Conservation (phyloP, 2,797 vertebrate genomes). For the Crax fasciolata region DNA sequence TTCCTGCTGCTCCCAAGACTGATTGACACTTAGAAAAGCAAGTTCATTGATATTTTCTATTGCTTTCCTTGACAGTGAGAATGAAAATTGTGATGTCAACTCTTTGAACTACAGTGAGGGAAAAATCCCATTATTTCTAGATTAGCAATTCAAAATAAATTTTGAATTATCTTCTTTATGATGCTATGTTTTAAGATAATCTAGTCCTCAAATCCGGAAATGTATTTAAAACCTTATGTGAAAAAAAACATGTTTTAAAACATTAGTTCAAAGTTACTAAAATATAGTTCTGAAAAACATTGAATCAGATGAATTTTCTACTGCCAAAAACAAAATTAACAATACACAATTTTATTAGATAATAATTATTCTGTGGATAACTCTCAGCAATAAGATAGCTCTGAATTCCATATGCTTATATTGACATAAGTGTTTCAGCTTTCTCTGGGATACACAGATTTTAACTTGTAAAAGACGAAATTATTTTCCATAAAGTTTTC, state of each 20-base stretch:
- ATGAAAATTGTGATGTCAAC: constrained; percentile 32
- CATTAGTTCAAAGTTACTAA: background rate
- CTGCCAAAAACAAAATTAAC: background rate
- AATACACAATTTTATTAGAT: background rate
- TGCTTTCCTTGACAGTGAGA: constrained; percentile 35
- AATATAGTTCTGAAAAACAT: background rate
- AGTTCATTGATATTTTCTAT: constrained; percentile 30
- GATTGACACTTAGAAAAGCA: constrained; percentile 41
- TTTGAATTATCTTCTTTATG: constrained; percentile 10
- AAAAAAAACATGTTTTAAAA: background rate
- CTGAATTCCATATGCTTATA: background rate
- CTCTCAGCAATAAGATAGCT: background rate
- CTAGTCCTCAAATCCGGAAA: constrained; percentile 1
- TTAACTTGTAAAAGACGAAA: background rate
- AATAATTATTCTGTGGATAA: background rate
- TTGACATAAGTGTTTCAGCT: background rate
- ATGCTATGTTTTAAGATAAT: constrained; percentile 21
- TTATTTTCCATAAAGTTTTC: background rate
- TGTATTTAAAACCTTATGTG: background rate
- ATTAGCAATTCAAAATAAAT: constrained; percentile 36
- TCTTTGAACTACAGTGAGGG: background rate
- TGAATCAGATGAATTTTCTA: background rate
- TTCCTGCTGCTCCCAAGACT: constrained; percentile 39
- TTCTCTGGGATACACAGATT: background rate
- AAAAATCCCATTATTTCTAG: constrained; percentile 47